Evolutionary conservation across 2,113 vertebrate species (phyloP).

Genomic region (Microtus ochrogaster): DNA sequence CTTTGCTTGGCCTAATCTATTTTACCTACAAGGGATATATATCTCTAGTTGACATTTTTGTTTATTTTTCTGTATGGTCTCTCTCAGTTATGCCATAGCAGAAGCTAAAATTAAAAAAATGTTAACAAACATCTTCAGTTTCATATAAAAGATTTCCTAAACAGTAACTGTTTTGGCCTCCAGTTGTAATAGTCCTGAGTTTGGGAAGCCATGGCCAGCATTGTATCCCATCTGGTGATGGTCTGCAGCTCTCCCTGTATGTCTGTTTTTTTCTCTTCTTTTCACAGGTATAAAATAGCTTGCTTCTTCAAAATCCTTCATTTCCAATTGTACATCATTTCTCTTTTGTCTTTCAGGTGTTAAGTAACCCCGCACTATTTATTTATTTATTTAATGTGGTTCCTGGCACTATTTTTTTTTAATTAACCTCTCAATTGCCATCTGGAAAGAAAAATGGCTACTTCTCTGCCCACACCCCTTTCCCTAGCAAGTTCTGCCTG

Average conservation of each 20-base stretch:
- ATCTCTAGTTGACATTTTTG: background rate
- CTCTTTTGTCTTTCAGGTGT: background rate
- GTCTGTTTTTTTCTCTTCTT: background rate
- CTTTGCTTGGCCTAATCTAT: background rate
- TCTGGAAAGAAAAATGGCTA: background rate
- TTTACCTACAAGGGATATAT: background rate
- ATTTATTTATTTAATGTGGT: background rate
- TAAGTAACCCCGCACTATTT: background rate
- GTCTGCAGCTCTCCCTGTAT: background rate
- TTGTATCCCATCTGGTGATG: too few species aligned
- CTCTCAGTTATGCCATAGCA: background rate
- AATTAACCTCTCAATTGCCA: background rate
- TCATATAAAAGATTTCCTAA: background rate
- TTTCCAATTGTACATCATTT: background rate
- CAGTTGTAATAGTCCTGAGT: background rate
- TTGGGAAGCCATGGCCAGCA: too few species aligned
- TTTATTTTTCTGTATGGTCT: background rate
- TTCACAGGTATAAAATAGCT: rapidly evolving
- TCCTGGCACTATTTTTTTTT: background rate
- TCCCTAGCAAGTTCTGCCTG: background rate
- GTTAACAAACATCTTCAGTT: background rate
- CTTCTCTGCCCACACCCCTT: background rate
- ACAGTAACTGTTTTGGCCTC: rapidly evolving
- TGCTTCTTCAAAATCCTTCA: background rate
- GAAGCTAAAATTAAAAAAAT: background rate